These are phyloP conservation scores for Rhodinocichla rosea DNA, from an alignment of 2,113 vertebrate genomes.

Conservation along the genomic window DNA sequence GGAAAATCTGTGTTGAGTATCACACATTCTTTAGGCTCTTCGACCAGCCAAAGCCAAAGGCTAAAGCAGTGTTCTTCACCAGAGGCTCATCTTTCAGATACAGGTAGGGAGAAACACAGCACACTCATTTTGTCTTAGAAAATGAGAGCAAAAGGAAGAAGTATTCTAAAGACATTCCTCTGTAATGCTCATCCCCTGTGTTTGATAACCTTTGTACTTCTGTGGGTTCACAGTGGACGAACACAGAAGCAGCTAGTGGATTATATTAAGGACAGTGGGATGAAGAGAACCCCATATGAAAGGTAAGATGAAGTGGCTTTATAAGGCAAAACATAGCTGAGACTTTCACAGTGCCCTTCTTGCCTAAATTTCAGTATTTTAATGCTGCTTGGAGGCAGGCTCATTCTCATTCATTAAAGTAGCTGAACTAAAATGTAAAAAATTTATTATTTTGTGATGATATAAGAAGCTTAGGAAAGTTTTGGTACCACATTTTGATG, in stretches of 20 bases:
- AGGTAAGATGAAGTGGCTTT: conserved; percentile 70
- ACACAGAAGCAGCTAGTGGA: conserved; percentile 96
- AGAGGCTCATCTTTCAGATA: conserved; percentile 97
- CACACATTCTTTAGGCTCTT: conserved; percentile 93
- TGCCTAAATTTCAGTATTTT: not conserved
- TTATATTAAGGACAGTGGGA: conserved; percentile 84
- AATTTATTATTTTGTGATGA: not conserved
- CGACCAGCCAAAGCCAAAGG: conserved; percentile 90
- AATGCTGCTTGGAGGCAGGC: not conserved
- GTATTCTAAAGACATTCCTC: not conserved
- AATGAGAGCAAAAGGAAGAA: not conserved
- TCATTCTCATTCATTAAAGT: not conserved
- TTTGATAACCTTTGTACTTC: conserved; percentile 8
- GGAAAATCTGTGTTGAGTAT: conserved; percentile 98
- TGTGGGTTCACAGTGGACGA: conserved; percentile 81
- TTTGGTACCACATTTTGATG: not conserved
- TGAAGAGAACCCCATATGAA: conserved; percentile 87
- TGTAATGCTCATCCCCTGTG: not conserved
- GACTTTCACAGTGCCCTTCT: not conserved
- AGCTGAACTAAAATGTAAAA: not conserved
- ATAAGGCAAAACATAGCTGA: not conserved
- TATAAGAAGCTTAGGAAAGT: not conserved
- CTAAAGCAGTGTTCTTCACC: conserved; percentile 88
- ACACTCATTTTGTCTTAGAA: not conserved
- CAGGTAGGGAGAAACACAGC: conserved; percentile 75